Percentiles rank a stretch among this genome's conserved stretches.
These are phyloP conservation scores for Stenodema calcarata DNA, from an alignment of 2,888 invertebrate species.

Conservation along the genomic window DNA sequence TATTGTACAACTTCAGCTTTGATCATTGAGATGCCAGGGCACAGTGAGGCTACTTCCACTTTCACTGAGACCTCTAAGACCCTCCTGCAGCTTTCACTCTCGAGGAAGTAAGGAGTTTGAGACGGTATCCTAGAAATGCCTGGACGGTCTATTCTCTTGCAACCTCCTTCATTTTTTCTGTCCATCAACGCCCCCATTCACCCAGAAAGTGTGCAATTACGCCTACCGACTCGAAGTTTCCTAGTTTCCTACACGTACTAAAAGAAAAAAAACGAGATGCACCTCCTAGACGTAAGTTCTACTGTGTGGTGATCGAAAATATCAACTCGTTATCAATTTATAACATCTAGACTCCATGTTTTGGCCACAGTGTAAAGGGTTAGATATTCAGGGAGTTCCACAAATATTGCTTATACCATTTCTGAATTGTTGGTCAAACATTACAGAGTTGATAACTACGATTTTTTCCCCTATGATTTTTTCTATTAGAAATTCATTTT, in stretches of 20 bases:
- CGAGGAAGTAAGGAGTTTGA: slow-evolving; percentile 1
- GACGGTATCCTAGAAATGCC: background rate
- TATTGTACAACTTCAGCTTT: slow-evolving; percentile 2
- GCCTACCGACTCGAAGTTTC: background rate
- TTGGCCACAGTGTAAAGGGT: too few species aligned
- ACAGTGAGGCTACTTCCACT: background rate
- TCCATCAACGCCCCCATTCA: background rate
- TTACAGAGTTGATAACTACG: too few species aligned
- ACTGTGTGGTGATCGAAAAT: too few species aligned
- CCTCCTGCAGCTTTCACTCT: slow-evolving; percentile 13
- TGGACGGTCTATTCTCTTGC: background rate
- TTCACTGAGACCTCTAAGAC: background rate
- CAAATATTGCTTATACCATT: too few species aligned
- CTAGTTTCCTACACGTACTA: background rate
- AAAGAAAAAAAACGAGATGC: too few species aligned
- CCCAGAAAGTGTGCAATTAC: background rate
- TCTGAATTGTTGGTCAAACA: too few species aligned
- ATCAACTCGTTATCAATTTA: too few species aligned
- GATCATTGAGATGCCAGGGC: background rate
- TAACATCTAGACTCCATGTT: too few species aligned
- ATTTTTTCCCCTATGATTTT: too few species aligned
- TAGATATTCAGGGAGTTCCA: too few species aligned
- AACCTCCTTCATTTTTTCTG: background rate
- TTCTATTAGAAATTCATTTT: too few species aligned
- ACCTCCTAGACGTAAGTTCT: too few species aligned